Evolutionary conservation across 2,797 vertebrate species (phyloP).

Genomic region (Tokudaia muenninki): DNA sequence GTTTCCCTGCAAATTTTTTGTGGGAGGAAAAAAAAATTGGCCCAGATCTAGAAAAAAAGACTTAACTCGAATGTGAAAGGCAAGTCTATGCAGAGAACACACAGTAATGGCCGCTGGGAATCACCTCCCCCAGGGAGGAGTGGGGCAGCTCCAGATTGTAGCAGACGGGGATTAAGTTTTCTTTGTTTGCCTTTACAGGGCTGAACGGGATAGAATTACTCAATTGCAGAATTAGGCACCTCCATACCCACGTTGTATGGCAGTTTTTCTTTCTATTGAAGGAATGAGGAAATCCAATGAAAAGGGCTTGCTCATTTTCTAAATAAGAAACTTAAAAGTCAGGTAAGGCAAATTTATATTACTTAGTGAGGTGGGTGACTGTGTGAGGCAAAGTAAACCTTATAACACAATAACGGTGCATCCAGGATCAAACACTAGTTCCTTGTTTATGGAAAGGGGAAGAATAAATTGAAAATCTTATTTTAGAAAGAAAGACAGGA

Average conservation of each 20-base stretch:
- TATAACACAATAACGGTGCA: neutral
- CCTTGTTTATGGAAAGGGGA: neutral
- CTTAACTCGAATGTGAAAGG: conserved; percentile 36
- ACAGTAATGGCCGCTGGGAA: neutral
- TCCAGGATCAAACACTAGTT: neutral
- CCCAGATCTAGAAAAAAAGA: conserved; percentile 40
- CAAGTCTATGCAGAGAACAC: conserved; percentile 61
- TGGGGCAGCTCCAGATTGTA: conserved; percentile 66
- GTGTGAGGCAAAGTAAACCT: conserved; percentile 23
- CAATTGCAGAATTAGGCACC: conserved; percentile 73
- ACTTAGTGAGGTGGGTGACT: conserved; percentile 35
- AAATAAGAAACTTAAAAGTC: conserved; percentile 75
- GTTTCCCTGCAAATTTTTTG: conserved; percentile 64
- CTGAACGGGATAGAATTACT: conserved; percentile 53
- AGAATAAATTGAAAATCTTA: neutral
- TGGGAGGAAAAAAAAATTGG: conserved; percentile 28
- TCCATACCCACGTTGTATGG: conserved; percentile 47
- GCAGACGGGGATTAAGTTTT: conserved; percentile 75
- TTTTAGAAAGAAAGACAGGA: neutral
- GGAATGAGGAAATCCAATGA: conserved; percentile 80
- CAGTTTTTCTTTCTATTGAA: conserved; percentile 72
- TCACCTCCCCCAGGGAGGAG: conserved; percentile 30
- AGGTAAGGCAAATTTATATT: conserved; percentile 55
- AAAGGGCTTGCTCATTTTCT: conserved; percentile 72
- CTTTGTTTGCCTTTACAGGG: conserved; percentile 72